These are phyloP conservation scores for Proteles cristata DNA, from an alignment of 2,113 vertebrate species.

Conservation along the genomic window DNA sequence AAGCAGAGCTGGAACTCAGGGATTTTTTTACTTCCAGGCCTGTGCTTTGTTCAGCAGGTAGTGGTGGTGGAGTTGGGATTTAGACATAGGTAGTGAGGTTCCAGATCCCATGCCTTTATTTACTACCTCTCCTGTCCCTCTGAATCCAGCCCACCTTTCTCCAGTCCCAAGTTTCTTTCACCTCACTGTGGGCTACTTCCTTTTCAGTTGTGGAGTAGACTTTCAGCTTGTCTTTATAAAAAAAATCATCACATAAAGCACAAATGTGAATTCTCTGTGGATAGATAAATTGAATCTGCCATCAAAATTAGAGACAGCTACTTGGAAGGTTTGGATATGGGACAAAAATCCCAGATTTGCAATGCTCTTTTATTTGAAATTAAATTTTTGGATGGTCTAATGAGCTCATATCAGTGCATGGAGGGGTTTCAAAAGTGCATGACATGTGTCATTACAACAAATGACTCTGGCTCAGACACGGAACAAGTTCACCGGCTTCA, in stretches of 20 bases:
- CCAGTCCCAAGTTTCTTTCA: background rate
- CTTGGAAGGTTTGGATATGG: background rate
- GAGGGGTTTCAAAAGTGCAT: background rate
- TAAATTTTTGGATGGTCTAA: background rate
- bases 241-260: constrained; percentile 9
- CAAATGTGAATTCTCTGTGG: background rate
- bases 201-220: background rate
- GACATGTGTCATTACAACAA: background rate
- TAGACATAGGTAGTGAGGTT: background rate
- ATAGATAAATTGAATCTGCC: background rate
- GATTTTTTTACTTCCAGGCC: too few relatives aligned
- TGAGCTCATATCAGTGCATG: background rate
- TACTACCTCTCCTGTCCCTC: background rate
- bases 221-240: background rate
- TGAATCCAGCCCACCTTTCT: background rate
- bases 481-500: constrained; percentile 54
- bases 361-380: constrained; percentile 12
- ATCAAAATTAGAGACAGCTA: background rate
- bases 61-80: background rate
- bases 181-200: background rate
- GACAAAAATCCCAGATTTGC: background rate
- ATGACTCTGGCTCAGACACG: background rate
- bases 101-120: too few relatives aligned
- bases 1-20: background rate
- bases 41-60: background rate